A percentile compares a stretch with the other conserved stretches of the same genome.
Evolutionary conservation across 2,797 vertebrate genomes (phyloP).

Genomic region (Muscicapa striata): DNA sequence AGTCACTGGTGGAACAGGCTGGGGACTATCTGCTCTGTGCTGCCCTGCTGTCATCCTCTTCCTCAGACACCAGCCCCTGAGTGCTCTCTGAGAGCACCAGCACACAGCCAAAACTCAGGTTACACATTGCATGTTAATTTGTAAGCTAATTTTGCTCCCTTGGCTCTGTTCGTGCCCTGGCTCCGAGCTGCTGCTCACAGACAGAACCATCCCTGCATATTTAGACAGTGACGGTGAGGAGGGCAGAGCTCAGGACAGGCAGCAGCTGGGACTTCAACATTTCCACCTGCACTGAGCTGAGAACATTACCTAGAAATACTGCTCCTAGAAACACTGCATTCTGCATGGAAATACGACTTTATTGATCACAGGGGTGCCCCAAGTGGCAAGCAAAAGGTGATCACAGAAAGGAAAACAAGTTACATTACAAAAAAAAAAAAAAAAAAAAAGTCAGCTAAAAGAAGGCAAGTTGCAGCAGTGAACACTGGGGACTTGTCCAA

Average conservation of each 20-base stretch:
- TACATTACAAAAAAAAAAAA: background rate
- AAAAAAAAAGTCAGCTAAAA: background rate
- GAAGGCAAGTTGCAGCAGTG: constrained; percentile 54
- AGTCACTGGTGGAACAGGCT: background rate
- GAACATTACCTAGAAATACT: background rate
- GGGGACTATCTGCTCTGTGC: background rate
- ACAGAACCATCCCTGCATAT: background rate
- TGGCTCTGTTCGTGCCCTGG: background rate
- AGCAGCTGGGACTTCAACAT: background rate
- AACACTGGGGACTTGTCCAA: constrained; percentile 41
- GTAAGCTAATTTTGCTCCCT: constrained; percentile 5
- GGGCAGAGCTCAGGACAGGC: background rate
- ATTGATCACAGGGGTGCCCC: background rate
- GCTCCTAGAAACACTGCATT: background rate
- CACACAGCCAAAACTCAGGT: background rate
- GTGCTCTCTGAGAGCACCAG: background rate
- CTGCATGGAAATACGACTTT: background rate
- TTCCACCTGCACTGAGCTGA: background rate
- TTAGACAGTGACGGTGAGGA: background rate
- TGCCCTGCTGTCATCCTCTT: background rate
- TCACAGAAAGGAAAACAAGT: constrained; percentile 19
- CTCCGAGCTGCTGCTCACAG: background rate
- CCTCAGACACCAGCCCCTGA: background rate
- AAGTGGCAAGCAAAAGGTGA: background rate
- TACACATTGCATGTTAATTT: constrained; percentile 1